These are phyloP conservation scores for Zaprionus davidi DNA, from an alignment of 1,140 invertebrate genomes.

Conservation along the genomic window DNA sequence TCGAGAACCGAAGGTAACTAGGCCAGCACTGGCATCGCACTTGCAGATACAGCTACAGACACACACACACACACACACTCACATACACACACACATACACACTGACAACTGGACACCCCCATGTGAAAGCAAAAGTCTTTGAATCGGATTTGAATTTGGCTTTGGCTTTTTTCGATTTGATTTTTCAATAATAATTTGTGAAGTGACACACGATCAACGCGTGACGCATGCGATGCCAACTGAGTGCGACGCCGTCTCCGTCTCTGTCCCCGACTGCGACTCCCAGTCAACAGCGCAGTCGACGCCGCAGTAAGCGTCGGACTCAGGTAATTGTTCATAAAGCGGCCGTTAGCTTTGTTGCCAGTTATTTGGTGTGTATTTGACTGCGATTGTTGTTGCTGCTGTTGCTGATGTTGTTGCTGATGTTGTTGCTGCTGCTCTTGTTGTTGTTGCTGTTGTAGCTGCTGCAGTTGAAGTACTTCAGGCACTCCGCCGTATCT, in stretches of 20 bases:
- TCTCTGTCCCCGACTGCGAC: neutral
- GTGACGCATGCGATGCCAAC: slow-evolving; percentile 73
- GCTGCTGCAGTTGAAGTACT: slow-evolving; percentile 51
- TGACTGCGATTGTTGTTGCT: slow-evolving; percentile 23
- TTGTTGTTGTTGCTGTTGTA: neutral
- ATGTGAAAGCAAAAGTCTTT: slow-evolving; percentile 75
- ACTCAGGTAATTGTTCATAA: slow-evolving; percentile 72
- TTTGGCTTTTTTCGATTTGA: slow-evolving; percentile 32
- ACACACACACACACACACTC: neutral
- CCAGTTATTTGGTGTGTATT: slow-evolving; percentile 47
- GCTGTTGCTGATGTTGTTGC: neutral
- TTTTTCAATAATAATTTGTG: slow-evolving; percentile 36
- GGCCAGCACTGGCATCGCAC: slow-evolving; percentile 48
- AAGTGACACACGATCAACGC: slow-evolving; percentile 55
- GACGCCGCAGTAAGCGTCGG: neutral
- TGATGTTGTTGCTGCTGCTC: neutral
- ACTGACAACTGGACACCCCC: slow-evolving; percentile 8
- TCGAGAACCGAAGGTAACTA: slow-evolving; percentile 77
- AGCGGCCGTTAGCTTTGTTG: slow-evolving; percentile 78
- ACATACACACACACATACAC: neutral
- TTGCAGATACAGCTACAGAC: slow-evolving; percentile 16
- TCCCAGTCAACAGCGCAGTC: neutral
- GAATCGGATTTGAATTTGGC: slow-evolving; percentile 42
- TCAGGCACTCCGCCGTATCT: slow-evolving; percentile 47
- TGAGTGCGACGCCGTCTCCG: slow-evolving; percentile 8